Evolutionary conservation across 2,113 vertebrate genomes (phyloP).

Genomic region (Saimiri boliviensis): DNA sequence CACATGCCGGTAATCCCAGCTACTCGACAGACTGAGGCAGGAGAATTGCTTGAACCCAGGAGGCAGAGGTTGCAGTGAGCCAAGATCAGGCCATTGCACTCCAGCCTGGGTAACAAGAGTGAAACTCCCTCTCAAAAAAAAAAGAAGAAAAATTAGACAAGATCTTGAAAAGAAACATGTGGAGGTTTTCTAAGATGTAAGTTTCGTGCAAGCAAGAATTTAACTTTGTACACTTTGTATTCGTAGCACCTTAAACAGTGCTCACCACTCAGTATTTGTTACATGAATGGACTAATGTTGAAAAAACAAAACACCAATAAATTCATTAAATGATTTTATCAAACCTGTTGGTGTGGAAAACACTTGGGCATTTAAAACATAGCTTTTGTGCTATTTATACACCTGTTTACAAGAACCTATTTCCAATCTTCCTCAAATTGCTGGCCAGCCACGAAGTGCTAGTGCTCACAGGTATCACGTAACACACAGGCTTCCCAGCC

Average conservation of each 20-base stretch:
- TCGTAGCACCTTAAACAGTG: not conserved
- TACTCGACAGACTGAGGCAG: too few species aligned
- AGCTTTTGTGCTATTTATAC: not conserved
- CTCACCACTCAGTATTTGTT: not conserved
- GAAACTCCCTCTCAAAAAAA: too few species aligned
- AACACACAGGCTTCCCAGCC: not conserved
- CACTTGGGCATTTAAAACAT: not conserved
- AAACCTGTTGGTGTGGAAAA: not conserved
- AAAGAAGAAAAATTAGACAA: not conserved
- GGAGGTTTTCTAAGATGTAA: not conserved
- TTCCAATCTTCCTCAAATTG: conserved; percentile 13
- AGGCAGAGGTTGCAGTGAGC: too few species aligned
- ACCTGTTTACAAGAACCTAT: conserved; percentile 21
- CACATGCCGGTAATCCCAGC: too few species aligned
- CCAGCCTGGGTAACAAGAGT: too few species aligned
- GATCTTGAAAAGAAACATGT: not conserved
- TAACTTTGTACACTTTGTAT: not conserved
- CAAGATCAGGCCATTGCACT: too few species aligned
- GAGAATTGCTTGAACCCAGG: too few species aligned
- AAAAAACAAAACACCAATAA: not conserved
- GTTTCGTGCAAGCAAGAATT: not conserved
- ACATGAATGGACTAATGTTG: not conserved
- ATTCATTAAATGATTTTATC: not conserved
- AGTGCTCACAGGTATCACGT: not conserved
- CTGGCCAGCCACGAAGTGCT: not conserved